Percentiles rank a stretch among this genome's conserved stretches.
Evolutionary conservation across 2,888 invertebrate genomes (phyloP).

Genomic region (Diloba caeruleocephala): DNA sequence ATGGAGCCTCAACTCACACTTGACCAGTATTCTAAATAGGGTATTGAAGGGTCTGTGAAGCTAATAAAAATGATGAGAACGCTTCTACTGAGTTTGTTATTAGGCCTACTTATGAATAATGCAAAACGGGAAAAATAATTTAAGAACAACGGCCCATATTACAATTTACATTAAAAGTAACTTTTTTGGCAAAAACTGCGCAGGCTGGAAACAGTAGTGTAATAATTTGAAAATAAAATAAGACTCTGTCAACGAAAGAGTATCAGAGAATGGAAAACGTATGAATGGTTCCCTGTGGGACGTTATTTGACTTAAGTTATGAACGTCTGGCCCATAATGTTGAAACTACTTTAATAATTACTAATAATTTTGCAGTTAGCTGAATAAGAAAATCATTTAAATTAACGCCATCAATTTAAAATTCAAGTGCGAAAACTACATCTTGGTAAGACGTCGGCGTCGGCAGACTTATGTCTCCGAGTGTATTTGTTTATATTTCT

Average conservation of each 20-base stretch:
- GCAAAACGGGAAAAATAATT: slow-evolving; percentile 49
- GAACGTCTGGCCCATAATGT: too few relatives aligned
- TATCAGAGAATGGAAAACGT: background rate
- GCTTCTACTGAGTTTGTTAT: slow-evolving; percentile 51
- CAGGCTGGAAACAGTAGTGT: slow-evolving; percentile 6
- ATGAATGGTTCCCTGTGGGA: too few relatives aligned
- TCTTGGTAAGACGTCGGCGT: too few relatives aligned
- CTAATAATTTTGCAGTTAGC: too few relatives aligned
- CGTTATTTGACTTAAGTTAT: too few relatives aligned
- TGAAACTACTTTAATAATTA: too few relatives aligned
- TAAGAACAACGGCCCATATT: slow-evolving; percentile 38
- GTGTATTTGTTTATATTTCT: too few relatives aligned
- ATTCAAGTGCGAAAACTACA: too few relatives aligned
- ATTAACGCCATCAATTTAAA: too few relatives aligned
- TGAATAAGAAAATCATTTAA: too few relatives aligned
- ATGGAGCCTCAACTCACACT: slow-evolving; percentile 20
- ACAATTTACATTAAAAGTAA: slow-evolving; percentile 33
- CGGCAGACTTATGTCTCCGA: too few relatives aligned
- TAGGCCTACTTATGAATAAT: slow-evolving; percentile 58
- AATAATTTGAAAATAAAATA: slow-evolving; percentile 4
- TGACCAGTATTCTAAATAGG: slow-evolving; percentile 43
- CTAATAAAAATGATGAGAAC: slow-evolving; percentile 57
- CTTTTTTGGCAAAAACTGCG: slow-evolving; percentile 15
- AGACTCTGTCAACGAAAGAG: background rate
- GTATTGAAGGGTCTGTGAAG: slow-evolving; percentile 51